These are phyloP conservation scores for Microchrysa polita DNA, from an alignment of 2,888 invertebrate genomes.

Conservation along the genomic window DNA sequence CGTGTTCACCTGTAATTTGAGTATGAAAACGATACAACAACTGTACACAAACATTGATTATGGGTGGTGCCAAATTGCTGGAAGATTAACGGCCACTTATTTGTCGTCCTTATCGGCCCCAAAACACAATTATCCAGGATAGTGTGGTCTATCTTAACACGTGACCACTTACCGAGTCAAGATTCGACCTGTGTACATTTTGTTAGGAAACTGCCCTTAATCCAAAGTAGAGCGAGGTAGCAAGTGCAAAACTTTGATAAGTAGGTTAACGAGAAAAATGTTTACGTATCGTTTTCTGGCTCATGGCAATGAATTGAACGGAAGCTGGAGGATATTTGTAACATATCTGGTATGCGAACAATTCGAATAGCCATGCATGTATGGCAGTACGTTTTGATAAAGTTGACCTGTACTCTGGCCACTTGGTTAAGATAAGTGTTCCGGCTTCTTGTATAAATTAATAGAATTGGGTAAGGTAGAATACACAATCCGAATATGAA, in stretches of 20 bases:
- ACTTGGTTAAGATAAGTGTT: conserved; percentile 11
- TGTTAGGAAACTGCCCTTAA: background rate
- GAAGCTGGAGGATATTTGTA: background rate
- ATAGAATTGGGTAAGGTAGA: too few relatives aligned
- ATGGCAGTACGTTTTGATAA: conserved; percentile 19
- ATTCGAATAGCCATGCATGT: conserved; percentile 27
- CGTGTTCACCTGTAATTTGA: conserved; percentile 27
- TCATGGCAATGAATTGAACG: background rate
- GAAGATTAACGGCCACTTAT: conserved; percentile 32
- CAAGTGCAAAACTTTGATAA: background rate
- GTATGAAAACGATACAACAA: too few relatives aligned
- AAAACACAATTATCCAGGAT: background rate
- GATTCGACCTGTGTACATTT: background rate
- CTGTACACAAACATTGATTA: conserved; percentile 1
- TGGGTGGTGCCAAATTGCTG: conserved; percentile 26
- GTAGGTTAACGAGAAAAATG: conserved; percentile 22
- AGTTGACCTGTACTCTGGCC: conserved; percentile 6
- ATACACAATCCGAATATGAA: too few relatives aligned
- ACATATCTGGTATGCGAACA: too few relatives aligned
- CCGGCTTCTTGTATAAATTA: too few relatives aligned
- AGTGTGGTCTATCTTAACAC: background rate
- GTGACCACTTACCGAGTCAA: background rate
- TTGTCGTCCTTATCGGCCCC: background rate
- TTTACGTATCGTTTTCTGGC: conserved; percentile 11
- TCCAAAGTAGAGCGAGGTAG: background rate